Evolutionary conservation across 1,140 invertebrate species (phyloP).

Genomic region (Tribolium castaneum): DNA sequence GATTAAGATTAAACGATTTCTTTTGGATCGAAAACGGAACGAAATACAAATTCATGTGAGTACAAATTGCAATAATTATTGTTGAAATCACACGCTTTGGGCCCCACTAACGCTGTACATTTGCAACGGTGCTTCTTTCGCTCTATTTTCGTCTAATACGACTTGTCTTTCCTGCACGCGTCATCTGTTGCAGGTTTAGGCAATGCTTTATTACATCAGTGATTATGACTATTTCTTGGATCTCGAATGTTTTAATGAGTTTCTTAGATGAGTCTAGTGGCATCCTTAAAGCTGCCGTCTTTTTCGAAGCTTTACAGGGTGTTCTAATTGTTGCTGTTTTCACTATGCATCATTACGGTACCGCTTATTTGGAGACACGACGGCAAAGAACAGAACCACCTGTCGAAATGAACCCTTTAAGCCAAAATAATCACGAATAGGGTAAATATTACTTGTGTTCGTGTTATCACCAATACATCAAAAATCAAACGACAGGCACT

Average conservation of each 20-base stretch:
- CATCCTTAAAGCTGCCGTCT: conserved; percentile 8
- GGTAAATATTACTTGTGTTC: background rate
- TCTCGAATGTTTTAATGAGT: conserved; percentile 18
- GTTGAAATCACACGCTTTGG: background rate
- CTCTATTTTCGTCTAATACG: background rate
- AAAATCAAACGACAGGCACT: background rate
- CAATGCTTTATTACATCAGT: background rate
- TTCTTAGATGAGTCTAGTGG: conserved; percentile 27
- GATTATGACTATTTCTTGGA: conserved; percentile 37
- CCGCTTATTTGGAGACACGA: conserved; percentile 9
- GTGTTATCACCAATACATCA: background rate
- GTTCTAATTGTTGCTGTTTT: conserved; percentile 29
- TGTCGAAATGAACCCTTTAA: conserved; percentile 13
- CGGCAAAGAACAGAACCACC: background rate
- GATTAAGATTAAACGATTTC: background rate
- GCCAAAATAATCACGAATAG: background rate
- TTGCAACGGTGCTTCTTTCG: conserved; percentile 12
- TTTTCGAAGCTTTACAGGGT: conserved; percentile 34
- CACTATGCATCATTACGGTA: conserved; percentile 18
- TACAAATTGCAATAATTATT: background rate
- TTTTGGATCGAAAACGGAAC: conserved; percentile 27
- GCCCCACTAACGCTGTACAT: background rate
- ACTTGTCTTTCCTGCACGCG: background rate
- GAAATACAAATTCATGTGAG: conserved; percentile 43
- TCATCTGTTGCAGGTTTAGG: conserved; percentile 34